Evolutionary conservation across 1,140 invertebrate genomes (phyloP).

Genomic region (Paraescarpia echinospica): DNA sequence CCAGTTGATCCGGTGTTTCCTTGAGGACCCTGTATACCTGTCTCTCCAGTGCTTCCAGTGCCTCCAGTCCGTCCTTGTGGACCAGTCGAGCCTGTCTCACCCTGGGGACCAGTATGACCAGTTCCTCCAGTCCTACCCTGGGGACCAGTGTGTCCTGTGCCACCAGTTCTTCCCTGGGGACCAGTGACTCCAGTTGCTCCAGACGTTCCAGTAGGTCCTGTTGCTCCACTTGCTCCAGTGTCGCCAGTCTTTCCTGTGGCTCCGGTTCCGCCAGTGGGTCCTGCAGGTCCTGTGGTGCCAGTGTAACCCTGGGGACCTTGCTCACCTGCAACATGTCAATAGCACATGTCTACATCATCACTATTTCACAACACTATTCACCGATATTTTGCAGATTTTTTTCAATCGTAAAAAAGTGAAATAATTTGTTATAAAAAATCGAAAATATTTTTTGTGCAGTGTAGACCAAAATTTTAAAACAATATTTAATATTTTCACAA

Average conservation of each 20-base stretch:
- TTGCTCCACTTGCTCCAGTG: constrained; percentile 17
- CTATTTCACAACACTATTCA: neutral
- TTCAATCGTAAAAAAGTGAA: too few species aligned
- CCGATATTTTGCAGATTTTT: neutral
- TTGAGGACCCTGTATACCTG: neutral
- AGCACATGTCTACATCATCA: neutral
- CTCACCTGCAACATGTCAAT: neutral
- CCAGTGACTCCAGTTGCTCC: constrained; percentile 20
- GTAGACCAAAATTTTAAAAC: neutral
- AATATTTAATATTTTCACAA: neutral
- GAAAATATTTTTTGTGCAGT: too few species aligned
- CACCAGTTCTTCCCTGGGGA: constrained; percentile 10
- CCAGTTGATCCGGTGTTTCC: constrained; percentile 1
- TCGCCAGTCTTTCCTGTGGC: neutral
- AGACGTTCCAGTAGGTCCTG: constrained; percentile 16
- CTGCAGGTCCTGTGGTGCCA: neutral
- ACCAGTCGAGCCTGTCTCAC: constrained; percentile 16
- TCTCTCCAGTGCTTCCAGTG: constrained; percentile 2
- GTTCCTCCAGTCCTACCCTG: constrained; percentile 15
- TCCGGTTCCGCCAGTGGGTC: constrained; percentile 12
- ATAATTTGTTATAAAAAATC: too few species aligned
- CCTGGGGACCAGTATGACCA: constrained; percentile 13
- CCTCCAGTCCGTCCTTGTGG: constrained; percentile 3
- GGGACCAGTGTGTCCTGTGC: constrained; percentile 18
- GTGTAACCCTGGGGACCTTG: constrained; percentile 6